Percentiles rank a stretch among this genome's conserved stretches.
phyloP scores from a whole-genome alignment of 2,888 invertebrate species.

The Trachelus troglodyta region DNA sequence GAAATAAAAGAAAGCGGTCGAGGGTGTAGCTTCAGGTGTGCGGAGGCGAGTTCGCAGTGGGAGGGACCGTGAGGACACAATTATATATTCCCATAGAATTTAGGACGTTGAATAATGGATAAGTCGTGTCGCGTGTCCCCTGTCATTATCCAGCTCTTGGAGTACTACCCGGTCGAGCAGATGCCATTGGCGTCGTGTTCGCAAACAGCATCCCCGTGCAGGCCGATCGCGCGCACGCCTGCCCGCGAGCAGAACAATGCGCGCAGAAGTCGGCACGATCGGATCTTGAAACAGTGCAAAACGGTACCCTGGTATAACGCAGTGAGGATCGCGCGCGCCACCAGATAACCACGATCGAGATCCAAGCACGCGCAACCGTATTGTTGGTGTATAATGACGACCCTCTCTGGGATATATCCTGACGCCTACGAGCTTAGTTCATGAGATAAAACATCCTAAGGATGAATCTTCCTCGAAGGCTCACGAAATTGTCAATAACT shows the following conservation, averaged over 20 bases:
- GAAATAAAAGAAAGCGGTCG: not conserved
- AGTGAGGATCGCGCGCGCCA: not conserved
- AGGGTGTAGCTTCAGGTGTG: not conserved
- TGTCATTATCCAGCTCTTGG: constrained; percentile 51
- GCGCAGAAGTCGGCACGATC: not conserved
- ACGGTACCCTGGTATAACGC: not conserved
- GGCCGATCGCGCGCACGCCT: constrained; percentile 3
- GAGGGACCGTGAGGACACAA: constrained; percentile 1
- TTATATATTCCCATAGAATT: constrained; percentile 48
- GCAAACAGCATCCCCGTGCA: constrained; percentile 2
- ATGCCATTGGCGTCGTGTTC: constrained; percentile 18
- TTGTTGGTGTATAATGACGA: not conserved
- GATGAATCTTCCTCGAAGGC: not conserved
- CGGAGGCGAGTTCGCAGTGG: not conserved
- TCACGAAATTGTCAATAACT: not conserved
- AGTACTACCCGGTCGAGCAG: constrained; percentile 13
- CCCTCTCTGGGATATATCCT: not conserved
- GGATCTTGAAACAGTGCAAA: not conserved
- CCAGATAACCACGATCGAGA: not conserved
- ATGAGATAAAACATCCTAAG: not conserved
- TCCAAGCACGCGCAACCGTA: not conserved
- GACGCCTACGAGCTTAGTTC: not conserved
- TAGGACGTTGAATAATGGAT: constrained; percentile 63
- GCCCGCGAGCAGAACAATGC: not conserved
- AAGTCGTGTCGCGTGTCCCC: constrained; percentile 63